Percentiles rank a stretch among this genome's conserved stretches.
These are phyloP conservation scores for Phaedon cochleariae DNA, from an alignment of 2,888 invertebrate species.

Conservation along the genomic window DNA sequence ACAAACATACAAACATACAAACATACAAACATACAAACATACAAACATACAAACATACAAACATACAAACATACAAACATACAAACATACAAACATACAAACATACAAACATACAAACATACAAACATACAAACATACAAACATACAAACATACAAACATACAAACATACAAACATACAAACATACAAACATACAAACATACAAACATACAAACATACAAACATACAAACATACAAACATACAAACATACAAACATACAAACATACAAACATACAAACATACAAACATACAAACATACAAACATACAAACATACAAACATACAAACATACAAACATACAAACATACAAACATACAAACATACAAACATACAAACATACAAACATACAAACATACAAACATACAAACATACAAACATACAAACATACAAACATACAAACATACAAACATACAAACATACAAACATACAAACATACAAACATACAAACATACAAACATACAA, in stretches of 20 bases:
- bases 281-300: slow-evolving; percentile 10
- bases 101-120: slow-evolving; percentile 9
- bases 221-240: slow-evolving; percentile 10
- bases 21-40: slow-evolving; percentile 9
- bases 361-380: slow-evolving; percentile 10
- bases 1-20: slow-evolving; percentile 10
- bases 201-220: slow-evolving; percentile 10
- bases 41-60: slow-evolving; percentile 10
- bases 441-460: slow-evolving; percentile 10
- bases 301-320: slow-evolving; percentile 10
- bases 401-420: slow-evolving; percentile 10
- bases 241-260: slow-evolving; percentile 10
- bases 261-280: slow-evolving; percentile 10
- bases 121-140: slow-evolving; percentile 10
- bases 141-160: slow-evolving; percentile 10
- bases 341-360: slow-evolving; percentile 10
- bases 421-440: slow-evolving; percentile 10
- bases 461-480: slow-evolving; percentile 10
- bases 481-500: slow-evolving; percentile 11
- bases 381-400: slow-evolving; percentile 10
- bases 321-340: slow-evolving; percentile 10
- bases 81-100: slow-evolving; percentile 10
- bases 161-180: slow-evolving; percentile 10
- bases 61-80: slow-evolving; percentile 10
- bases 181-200: slow-evolving; percentile 10